These are phyloP conservation scores for Gambusia holbrooki DNA, from an alignment of 2,113 vertebrate genomes.

Conservation along the genomic window DNA sequence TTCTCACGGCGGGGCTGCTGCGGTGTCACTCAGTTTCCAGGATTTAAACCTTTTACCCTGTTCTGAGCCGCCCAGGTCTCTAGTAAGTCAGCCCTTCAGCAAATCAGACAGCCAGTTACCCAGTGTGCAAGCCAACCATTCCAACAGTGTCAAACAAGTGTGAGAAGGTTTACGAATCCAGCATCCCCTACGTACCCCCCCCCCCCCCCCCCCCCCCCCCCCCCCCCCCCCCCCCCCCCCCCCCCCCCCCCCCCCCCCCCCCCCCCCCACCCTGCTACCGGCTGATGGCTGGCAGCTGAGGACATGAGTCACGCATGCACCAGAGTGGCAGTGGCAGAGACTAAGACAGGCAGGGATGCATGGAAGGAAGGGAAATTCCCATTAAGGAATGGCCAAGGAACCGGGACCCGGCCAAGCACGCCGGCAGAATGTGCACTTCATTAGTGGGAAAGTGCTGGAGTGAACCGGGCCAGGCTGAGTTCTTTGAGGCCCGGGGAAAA, in stretches of 20 bases:
- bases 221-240: background rate
- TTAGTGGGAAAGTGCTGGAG: slow-evolving; percentile 79
- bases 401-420: slow-evolving; percentile 57
- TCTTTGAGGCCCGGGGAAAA: slow-evolving; percentile 77
- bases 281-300: slow-evolving; percentile 50
- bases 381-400: slow-evolving; percentile 72
- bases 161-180: slow-evolving; percentile 70
- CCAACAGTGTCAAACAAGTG: slow-evolving; percentile 72
- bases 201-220: background rate
- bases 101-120: slow-evolving; percentile 48
- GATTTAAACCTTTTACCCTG: slow-evolving; percentile 43
- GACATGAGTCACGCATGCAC: slow-evolving; percentile 72
- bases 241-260: too few species aligned
- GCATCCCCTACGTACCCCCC: slow-evolving; percentile 13
- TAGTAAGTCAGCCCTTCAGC: slow-evolving; percentile 57
- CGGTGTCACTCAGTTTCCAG: slow-evolving; percentile 35
- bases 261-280: slow-evolving; percentile 2
- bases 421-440: slow-evolving; percentile 80
- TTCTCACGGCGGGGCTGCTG: slow-evolving; percentile 18
- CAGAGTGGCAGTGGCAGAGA: slow-evolving; percentile 65
- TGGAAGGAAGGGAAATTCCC: slow-evolving; percentile 75
- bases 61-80: slow-evolving; percentile 48
- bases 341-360: slow-evolving; percentile 57
- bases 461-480: slow-evolving; percentile 74
- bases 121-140: slow-evolving; percentile 52